phyloP scores from a whole-genome alignment of 2,888 invertebrate genomes.

The Siphlonurus alternatus region DNA sequence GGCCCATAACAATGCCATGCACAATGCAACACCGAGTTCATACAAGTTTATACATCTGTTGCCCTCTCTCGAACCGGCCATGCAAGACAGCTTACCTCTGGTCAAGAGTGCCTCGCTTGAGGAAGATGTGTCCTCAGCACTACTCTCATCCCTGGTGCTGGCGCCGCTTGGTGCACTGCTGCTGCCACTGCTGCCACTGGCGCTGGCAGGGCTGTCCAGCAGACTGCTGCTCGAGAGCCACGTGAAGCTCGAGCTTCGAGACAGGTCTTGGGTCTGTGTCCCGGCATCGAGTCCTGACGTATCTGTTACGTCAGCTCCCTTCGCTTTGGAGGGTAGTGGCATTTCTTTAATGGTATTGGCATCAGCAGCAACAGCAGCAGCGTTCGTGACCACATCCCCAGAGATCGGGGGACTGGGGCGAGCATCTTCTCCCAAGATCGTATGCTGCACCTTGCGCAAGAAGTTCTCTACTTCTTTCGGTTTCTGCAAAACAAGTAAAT shows the following conservation, averaged over 20 bases:
- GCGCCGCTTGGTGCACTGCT: background rate
- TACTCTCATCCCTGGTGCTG: background rate
- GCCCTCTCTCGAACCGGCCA: too few species aligned
- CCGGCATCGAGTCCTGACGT: background rate
- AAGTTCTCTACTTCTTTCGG: background rate
- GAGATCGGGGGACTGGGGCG: background rate
- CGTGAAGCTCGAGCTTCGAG: background rate
- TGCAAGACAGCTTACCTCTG: too few species aligned
- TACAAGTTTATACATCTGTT: too few species aligned
- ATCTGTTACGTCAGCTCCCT: background rate
- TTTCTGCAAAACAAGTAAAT: background rate
- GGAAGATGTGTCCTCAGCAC: background rate
- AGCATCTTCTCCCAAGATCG: background rate
- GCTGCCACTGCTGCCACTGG: background rate
- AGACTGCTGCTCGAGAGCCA: conserved; percentile 1
- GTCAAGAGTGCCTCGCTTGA: background rate
- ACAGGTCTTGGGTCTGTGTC: background rate
- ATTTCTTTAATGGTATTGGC: too few species aligned
- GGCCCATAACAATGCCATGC: too few species aligned
- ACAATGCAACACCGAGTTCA: too few species aligned
- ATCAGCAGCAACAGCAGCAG: background rate
- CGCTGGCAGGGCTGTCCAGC: background rate
- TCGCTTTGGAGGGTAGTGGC: background rate
- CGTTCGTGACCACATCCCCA: background rate
- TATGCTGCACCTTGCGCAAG: background rate